These are phyloP conservation scores for Danio choprae DNA, from an alignment of 2,797 vertebrate species.

Conservation along the genomic window DNA sequence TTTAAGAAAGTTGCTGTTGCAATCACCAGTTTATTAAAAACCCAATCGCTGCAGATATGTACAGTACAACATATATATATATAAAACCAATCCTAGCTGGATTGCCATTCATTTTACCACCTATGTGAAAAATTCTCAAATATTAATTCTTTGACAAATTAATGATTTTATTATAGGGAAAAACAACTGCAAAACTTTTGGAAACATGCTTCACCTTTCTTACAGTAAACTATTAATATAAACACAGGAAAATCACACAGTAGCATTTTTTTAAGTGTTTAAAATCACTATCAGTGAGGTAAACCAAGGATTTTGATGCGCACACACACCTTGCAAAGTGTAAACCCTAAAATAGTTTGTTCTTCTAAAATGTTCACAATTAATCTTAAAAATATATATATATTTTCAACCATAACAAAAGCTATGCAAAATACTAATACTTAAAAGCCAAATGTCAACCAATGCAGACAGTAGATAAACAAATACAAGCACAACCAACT, in stretches of 20 bases:
- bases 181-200: background rate
- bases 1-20: no score
- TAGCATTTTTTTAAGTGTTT: background rate
- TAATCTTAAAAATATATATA: no score
- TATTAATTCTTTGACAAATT: background rate
- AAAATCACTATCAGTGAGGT: background rate
- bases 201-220: background rate
- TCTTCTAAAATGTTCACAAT: no score
- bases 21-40: no score
- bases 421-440: background rate
- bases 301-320: background rate
- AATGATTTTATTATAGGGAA: background rate
- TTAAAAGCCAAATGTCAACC: background rate
- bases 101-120: background rate
- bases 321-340: no score
- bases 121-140: background rate
- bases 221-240: background rate
- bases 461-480: background rate
- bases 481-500: background rate
- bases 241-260: background rate
- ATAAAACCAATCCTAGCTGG: background rate
- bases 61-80: background rate
- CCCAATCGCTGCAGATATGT: no score
- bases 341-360: no score
- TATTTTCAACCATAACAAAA: background rate